phyloP scores from a whole-genome alignment of 1,140 invertebrate species.

The Drosophila auraria region DNA sequence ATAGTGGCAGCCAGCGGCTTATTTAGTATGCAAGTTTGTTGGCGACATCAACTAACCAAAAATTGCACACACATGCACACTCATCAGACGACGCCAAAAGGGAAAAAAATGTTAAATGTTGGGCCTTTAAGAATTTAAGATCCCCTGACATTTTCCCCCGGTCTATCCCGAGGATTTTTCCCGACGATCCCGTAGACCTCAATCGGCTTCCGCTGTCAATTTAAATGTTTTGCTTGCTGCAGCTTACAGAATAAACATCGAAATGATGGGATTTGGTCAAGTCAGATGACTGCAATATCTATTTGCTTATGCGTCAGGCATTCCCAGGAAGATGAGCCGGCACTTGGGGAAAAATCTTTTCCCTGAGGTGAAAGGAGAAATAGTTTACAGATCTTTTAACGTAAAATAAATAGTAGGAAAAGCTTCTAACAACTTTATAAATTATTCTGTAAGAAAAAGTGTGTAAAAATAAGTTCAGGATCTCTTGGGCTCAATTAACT shows the following conservation, averaged over 20 bases:
- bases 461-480: too few relatives aligned
- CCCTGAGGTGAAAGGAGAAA: not conserved
- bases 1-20: constrained; percentile 62
- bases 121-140: constrained; percentile 38
- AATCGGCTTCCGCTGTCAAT: constrained; percentile 35
- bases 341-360: constrained; percentile 5
- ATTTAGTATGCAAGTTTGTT: constrained; percentile 80
- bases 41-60: constrained; percentile 72
- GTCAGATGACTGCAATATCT: constrained; percentile 48
- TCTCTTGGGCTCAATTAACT: too few relatives aligned
- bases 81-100: constrained; percentile 6
- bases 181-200: not conserved
- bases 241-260: constrained; percentile 54
- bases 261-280: constrained; percentile 52
- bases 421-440: too few relatives aligned
- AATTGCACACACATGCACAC: constrained; percentile 51
- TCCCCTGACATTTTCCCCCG: constrained; percentile 1
- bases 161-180: not conserved
- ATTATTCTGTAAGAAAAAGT: too few relatives aligned
- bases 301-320: constrained; percentile 55
- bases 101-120: constrained; percentile 27
- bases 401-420: too few relatives aligned
- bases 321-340: not conserved
- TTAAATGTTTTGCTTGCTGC: constrained; percentile 38
- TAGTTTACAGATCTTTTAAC: too few relatives aligned